Base-by-base conservation (phyloP, 2,888 invertebrate species). In the Lamellibrachia columna region DNA sequence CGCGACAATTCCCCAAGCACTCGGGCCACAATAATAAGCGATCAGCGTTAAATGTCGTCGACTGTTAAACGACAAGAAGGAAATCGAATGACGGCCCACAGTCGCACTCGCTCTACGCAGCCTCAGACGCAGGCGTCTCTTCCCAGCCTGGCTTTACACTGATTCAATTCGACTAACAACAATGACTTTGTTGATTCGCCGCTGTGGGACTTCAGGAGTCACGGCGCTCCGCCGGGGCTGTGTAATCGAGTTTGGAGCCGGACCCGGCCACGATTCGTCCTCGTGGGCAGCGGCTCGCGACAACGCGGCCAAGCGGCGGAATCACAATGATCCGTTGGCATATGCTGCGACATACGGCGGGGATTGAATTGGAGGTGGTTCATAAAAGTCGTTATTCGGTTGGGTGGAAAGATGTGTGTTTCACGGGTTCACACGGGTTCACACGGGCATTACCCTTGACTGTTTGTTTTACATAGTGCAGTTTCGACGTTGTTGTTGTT, bases 11-110 rank as follows among this genome's bases (percentile, higher is more conserved):
- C 75, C 75, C 75, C 22, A 75, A 75, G 75, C 75, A 75, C 75
- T 75, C 75, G 75, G 75, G 6, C 75, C 1, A 75, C 75, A 75
- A 75, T 75, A 75, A 75, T 75, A 75, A 75, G 75, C 75, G 75
- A 75, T 75, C 75, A 75, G 75, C 75, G 75, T 75, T 75, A 75
- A 75, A 75, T 75, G 75, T 75, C 75, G 75, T 75, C 75, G 75
- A 75, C 75, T 75, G 75, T 75, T 75, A 75, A 75, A 75, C 75
- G 75, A 15, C 75, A n/a, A 75, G 75, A 75, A 6, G 22, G 75
- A 75, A 75, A 75, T 75, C 22, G 75, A 75, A 75, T 75, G 75
- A 75, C 22, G 15, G 75, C 22, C n/a, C 22, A n/a, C 22, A 3
- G 75, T 75, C 75, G 75, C 75, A 6, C 22, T 75, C 22, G 22